Evolutionary conservation across 2,797 vertebrate genomes (phyloP), one percentile per base, ranked within the genome.

Genomic region (Kryptolebias ocellatus): DNA sequence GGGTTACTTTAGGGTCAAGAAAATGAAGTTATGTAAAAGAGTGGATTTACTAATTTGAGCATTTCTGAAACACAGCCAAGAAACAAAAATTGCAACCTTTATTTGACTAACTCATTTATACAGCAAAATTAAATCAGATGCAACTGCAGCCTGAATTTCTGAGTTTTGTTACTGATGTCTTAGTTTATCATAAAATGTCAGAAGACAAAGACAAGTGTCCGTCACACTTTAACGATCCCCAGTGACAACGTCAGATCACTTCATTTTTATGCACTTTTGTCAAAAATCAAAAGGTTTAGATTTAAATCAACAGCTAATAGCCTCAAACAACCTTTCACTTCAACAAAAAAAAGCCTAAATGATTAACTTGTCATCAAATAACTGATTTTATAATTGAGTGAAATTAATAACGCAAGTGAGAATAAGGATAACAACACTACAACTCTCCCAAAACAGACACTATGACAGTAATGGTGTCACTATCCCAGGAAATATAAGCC

Each of bases 401-500:
- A 28, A 28, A 7, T 4, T 2, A 15, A 10, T 4, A 64, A 18
- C 24, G 28, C 18, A 7, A 42, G 34, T 16, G 14, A 64, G 39
- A 34, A 34, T 39, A 61, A 42, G 53, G 14, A 69, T 20, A 42
- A 47, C 52, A 64, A 17, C 49, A 54, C 1, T 18, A 4, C 5
- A 46, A 14, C 42, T 34, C 45, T 29, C 45, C n/a, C 12, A 28
- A 57, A 67, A 71, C 42, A 65, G 29, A 63, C 45, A 60, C 27
- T 58, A 51, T 52, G 59, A 0, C 65, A 65, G 46, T 69, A 78
- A 74, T 63, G 60, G 53, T 81, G 70, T 62, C 74, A 67, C 53
- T 80, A 72, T 67, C 70, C 76, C 45, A 63, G 73, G 72, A 76
- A 77, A 79, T 53, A 84, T 72, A 64, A 87, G 72, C 56, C 77